These are phyloP conservation scores for Chrysemys picta DNA, from an alignment of 2,113 vertebrate genomes.

Conservation along the genomic window DNA sequence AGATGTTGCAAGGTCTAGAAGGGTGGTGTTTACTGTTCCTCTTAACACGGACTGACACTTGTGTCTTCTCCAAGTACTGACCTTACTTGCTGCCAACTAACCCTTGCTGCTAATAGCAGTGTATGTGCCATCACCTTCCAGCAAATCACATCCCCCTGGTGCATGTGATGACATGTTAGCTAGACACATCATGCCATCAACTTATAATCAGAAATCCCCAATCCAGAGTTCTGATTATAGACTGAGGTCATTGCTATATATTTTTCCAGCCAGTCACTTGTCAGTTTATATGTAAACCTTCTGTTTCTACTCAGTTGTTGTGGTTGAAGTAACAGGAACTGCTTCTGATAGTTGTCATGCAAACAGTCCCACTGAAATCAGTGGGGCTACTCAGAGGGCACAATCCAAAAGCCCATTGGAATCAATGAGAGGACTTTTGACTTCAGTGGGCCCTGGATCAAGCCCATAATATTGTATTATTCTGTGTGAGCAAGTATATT, in stretches of 20 bases:
- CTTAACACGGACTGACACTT: conserved; percentile 50
- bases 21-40: conserved; percentile 27
- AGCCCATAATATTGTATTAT: conserved; percentile 1
- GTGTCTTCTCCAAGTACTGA: conserved; percentile 10
- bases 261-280: background rate
- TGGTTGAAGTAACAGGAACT: background rate
- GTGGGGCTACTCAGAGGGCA: background rate
- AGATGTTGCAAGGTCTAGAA: background rate
- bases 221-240: background rate
- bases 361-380: background rate
- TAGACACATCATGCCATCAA: accelerated
- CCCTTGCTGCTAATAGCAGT: conserved; percentile 31
- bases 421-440: background rate
- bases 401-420: background rate
- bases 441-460: background rate
- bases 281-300: background rate
- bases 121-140: conserved; percentile 2
- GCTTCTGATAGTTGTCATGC: background rate
- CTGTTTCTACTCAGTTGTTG: background rate
- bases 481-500: background rate
- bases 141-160: background rate
- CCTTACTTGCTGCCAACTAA: conserved; percentile 60
- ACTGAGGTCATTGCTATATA: background rate
- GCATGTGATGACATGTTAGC: background rate
- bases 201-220: background rate